Evolutionary conservation across 1,140 invertebrate genomes (phyloP), one percentile per base, ranked within the genome.

Genomic region (Drosophila navojoa): DNA sequence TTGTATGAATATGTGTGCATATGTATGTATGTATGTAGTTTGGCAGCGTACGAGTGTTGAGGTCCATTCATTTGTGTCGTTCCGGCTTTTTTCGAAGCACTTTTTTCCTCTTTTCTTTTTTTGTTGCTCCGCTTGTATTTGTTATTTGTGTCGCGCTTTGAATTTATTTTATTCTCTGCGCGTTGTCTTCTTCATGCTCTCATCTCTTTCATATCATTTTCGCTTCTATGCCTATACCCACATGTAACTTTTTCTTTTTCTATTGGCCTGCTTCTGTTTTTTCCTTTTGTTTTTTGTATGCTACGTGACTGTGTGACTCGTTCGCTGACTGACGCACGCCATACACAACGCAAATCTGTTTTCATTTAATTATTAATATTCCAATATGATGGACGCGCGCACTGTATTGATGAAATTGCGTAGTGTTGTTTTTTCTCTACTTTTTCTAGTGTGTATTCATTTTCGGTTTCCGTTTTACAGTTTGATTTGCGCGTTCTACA

Each of bases 1-100:
- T 61, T 50, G 47, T 74, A 67, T 73, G 70, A 55, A 47, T 45
- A 69, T 59, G 76, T 58, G 58, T 63, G 66, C 59, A 58, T 50
- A 64, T 63, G 63, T 67, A 74, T 76, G 63, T 62, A 64, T 84
- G 49, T 66, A 70, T 81, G 63, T 64, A 78, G 61, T 75, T 81
- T 85, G 77, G 77, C 74, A 84, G 78, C 74, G 70, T 73, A 62
- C 55, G 54, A 59, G 50, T 72, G 49, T 54, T 66, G 44, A 50
- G 67, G 55, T 71, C 71, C 82, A 87, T 85, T 85, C 82, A 85
- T 85, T 59, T 72, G 78, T 73, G 57, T 63, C 52, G 68, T 58
- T 76, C 61, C 73, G 73, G 73, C 76, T 53, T 64, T 64, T 62
- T 58, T 16, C 16, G 35, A 38, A 57, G 71, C 59, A 63, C 44